Percentiles rank a stretch among this genome's conserved stretches.
Conservation (phyloP, 2,888 invertebrate genomes). For the Selenia dentaria region DNA sequence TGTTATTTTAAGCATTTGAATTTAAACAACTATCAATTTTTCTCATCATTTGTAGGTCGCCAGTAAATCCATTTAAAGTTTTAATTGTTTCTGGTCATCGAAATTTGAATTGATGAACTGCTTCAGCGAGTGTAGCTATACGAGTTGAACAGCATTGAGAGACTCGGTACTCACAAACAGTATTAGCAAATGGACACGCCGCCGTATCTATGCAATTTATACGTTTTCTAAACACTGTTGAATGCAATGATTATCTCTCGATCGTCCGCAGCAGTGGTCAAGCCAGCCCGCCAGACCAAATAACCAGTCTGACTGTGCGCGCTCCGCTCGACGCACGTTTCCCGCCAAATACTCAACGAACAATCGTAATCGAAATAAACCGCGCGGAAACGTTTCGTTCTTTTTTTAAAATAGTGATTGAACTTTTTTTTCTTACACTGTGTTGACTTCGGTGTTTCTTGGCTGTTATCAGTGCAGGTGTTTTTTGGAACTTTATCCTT, state of each 20-base stretch:
- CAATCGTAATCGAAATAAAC: conserved; percentile 24
- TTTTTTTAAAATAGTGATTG: conserved; percentile 37
- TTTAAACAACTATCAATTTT: too few species aligned
- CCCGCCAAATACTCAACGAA: conserved; percentile 40
- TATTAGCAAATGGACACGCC: conserved; percentile 46
- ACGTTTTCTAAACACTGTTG: conserved; percentile 75
- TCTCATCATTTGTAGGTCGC: too few species aligned
- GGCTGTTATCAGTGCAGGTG: conserved; percentile 49
- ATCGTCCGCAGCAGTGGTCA: conserved; percentile 40
- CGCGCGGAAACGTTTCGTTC: conserved; percentile 45
- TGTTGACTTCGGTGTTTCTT: conserved; percentile 39
- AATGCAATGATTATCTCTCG: conserved; percentile 55
- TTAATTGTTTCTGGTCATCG: too few species aligned
- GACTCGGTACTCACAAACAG: conserved; percentile 11
- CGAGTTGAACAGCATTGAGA: too few species aligned
- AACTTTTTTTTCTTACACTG: conserved; percentile 34
- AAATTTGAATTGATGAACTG: too few species aligned
- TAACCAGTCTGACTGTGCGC: conserved; percentile 58
- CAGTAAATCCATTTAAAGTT: too few species aligned
- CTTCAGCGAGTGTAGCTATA: too few species aligned
- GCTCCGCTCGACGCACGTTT: conserved; percentile 47
- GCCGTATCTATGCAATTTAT: conserved; percentile 65
- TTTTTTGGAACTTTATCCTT: conserved; percentile 36
- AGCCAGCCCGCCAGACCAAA: conserved; percentile 50
- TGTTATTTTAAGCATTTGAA: too few species aligned